These are phyloP conservation scores for Crotalus helleri DNA, from an alignment of 2,113 vertebrate species.

Conservation along the genomic window DNA sequence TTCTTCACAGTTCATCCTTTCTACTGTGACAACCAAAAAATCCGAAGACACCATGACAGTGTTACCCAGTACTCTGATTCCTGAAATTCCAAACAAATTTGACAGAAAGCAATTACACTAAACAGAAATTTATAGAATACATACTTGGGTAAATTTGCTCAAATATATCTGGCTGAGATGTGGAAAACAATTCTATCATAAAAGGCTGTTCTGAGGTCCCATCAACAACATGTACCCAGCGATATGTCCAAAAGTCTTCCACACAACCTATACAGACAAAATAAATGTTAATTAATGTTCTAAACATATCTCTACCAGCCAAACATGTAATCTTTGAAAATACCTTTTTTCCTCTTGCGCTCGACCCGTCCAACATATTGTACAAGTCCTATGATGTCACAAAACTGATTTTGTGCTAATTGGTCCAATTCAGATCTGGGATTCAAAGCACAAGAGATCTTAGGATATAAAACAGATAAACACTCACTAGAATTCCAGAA, in stretches of 20 bases:
- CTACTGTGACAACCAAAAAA: background rate
- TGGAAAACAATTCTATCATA: conserved; percentile 88
- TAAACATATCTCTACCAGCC: conserved; percentile 8
- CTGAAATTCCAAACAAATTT: background rate
- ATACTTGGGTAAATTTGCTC: conserved; percentile 85
- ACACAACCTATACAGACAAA: conserved; percentile 63
- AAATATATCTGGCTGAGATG: conserved; percentile 90
- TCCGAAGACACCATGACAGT: rapidly evolving
- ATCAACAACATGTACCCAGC: conserved; percentile 87
- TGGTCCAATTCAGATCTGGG: conserved; percentile 79
- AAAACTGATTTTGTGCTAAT: conserved; percentile 71
- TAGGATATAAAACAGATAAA: background rate
- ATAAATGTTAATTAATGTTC: conserved; percentile 33
- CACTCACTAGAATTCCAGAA: background rate
- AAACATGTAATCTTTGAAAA: conserved; percentile 36
- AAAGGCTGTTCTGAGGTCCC: conserved; percentile 82
- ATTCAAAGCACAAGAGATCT: conserved; percentile 21
- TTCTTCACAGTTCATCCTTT: background rate
- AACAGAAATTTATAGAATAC: conserved; percentile 39
- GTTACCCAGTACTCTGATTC: background rate
- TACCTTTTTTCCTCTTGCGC: conserved; percentile 77
- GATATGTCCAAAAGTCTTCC: conserved; percentile 88
- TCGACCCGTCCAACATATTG: conserved; percentile 88
- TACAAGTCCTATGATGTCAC: conserved; percentile 87
- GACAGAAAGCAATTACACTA: conserved; percentile 3